Evolutionary conservation across 2,797 vertebrate genomes (phyloP).

Genomic region (Bradypodion pumilum): DNA sequence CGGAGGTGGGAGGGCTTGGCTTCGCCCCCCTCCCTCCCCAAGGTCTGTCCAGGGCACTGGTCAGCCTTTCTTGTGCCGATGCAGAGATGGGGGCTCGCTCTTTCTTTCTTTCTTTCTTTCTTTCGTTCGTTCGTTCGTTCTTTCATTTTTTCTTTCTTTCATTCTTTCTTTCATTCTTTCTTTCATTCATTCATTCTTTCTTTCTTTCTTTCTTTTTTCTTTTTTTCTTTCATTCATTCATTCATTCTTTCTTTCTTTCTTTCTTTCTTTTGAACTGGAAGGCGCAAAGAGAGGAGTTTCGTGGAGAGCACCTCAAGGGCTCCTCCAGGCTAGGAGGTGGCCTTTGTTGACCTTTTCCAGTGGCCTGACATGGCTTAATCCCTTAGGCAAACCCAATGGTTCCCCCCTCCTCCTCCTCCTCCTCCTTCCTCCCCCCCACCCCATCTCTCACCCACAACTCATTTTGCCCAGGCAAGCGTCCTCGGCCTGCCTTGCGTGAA

Average conservation of each 20-base stretch:
- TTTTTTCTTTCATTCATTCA: no score
- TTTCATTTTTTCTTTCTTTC: background rate
- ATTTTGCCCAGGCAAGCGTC: no score
- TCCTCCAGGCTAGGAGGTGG: background rate
- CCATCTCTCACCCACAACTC: no score
- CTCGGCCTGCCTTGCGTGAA: slow-evolving; percentile 70
- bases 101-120: no score
- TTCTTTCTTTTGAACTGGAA: background rate
- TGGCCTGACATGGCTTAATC: slow-evolving; percentile 64
- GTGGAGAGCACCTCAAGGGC: background rate
- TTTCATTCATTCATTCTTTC: no score
- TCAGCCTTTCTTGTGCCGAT: no score
- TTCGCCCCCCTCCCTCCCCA: no score
- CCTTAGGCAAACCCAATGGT: slow-evolving; percentile 76
- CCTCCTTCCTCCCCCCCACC: slow-evolving; percentile 60
- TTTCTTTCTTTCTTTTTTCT: no score
- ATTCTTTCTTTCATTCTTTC: background rate
- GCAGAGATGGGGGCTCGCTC: no score
- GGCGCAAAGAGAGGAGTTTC: background rate
- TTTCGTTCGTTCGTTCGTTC: no score
- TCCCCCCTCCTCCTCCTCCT: slow-evolving; percentile 48
- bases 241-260: background rate
- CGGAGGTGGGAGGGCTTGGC: no score
- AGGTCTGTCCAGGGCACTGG: no score
- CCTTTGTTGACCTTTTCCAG: background rate